Conservation (phyloP, 2,113 vertebrate genomes). For the Lontra canadensis region DNA sequence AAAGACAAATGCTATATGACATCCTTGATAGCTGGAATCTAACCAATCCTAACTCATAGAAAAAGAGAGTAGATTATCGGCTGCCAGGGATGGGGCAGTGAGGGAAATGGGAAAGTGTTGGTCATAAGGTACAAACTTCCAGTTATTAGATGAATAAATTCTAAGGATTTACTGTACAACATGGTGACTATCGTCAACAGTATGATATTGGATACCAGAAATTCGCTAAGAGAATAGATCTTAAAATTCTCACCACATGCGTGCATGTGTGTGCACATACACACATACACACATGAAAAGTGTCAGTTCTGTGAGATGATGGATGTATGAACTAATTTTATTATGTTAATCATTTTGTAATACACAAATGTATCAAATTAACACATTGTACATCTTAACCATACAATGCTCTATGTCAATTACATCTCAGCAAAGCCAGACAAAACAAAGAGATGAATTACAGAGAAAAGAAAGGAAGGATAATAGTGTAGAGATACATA, state of each 20-base stretch:
- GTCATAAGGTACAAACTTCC: neutral
- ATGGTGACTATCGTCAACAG: neutral
- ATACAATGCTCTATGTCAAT: too few species aligned
- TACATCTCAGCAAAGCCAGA: neutral
- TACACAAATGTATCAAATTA: neutral
- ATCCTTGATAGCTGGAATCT: neutral
- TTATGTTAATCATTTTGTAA: neutral
- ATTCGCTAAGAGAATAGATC: neutral
- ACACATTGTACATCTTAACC: neutral
- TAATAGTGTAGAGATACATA: neutral
- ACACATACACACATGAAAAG: neutral
- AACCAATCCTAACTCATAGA: neutral
- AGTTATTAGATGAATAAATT: neutral
- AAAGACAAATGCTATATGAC: neutral
- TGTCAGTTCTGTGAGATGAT: neutral
- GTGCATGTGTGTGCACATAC: accelerated
- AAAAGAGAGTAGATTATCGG: neutral
- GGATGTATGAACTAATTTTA: neutral
- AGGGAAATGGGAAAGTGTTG: neutral
- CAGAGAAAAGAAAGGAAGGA: neutral
- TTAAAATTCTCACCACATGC: neutral
- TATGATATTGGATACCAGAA: neutral
- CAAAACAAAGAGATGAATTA: neutral
- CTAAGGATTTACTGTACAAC: neutral
- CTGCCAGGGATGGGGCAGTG: neutral